Conservation (phyloP, 2,797 vertebrate genomes). For the Hippocampus kuda region DNA sequence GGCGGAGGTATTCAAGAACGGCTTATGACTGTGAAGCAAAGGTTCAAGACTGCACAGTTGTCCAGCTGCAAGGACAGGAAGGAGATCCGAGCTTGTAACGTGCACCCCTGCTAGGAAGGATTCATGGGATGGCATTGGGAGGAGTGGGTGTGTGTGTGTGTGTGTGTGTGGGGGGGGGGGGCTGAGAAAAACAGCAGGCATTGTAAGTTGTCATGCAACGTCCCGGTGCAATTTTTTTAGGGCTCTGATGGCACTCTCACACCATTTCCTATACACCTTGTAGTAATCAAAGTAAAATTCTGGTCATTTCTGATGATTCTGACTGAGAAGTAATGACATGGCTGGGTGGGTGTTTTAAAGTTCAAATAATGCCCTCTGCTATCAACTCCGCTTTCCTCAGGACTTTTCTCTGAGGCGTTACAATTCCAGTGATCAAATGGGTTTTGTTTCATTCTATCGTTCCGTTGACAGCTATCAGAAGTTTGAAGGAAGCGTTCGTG, state of each 20-base stretch:
- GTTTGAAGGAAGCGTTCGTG: not conserved
- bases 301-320: not conserved
- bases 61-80: conserved; percentile 98
- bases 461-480: not conserved
- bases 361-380: not conserved
- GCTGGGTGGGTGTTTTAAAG: not conserved
- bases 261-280: not conserved
- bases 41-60: conserved; percentile 83
- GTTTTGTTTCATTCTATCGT: not conserved
- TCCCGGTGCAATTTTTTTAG: conserved; percentile 61
- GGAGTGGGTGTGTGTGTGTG: no score
- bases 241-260: conserved; percentile 49
- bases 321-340: not conserved
- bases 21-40: conserved; percentile 91
- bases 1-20: conserved; percentile 94
- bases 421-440: not conserved
- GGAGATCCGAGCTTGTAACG: conserved; percentile 94
- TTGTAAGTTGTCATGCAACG: conserved; percentile 43
- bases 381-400: not conserved
- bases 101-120: conserved; percentile 84
- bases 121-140: conserved; percentile 9
- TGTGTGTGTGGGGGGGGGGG: not conserved
- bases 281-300: not conserved
- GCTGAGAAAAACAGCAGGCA: conserved; percentile 20
- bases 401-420: not conserved